Conservation (phyloP, 2,113 vertebrate species). For the Athene cunicularia region DNA sequence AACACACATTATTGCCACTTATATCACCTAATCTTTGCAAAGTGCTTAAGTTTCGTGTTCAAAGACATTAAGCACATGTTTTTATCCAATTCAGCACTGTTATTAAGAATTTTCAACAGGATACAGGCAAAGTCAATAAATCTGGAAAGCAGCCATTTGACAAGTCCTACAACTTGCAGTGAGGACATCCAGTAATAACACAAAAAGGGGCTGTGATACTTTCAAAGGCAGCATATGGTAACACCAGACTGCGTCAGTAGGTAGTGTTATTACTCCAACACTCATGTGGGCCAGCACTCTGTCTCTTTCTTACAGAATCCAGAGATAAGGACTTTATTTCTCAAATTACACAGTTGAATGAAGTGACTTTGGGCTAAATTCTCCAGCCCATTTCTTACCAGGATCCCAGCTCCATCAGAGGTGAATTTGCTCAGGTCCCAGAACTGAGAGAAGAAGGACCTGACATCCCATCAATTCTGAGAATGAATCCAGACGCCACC, state of each 20-base stretch:
- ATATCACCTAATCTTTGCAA: conserved; percentile 23
- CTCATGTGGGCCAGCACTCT: not conserved
- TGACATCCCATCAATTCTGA: not conserved
- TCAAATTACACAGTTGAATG: not conserved
- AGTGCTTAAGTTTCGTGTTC: conserved; percentile 8
- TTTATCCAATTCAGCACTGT: conserved; percentile 28
- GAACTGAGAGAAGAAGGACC: not conserved
- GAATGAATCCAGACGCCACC: not conserved
- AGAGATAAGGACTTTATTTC: not conserved
- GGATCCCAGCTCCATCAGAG: not conserved
- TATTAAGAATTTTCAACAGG: conserved; percentile 64
- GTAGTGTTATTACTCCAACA: not conserved
- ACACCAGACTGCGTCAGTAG: not conserved
- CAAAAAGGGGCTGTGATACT: not conserved
- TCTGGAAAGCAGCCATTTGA: conserved; percentile 36
- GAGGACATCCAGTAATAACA: not conserved
- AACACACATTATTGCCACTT: not conserved
- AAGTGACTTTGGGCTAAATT: not conserved
- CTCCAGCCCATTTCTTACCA: not conserved
- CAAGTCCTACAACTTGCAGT: conserved; percentile 12
- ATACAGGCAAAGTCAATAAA: conserved; percentile 50
- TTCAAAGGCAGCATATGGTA: not conserved
- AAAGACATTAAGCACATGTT: conserved; percentile 45
- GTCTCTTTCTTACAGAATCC: not conserved
- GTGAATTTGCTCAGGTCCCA: not conserved